Evolutionary conservation across 2,797 vertebrate genomes (phyloP), one percentile per base, ranked within the genome.

Genomic region (Danio tinwini): DNA sequence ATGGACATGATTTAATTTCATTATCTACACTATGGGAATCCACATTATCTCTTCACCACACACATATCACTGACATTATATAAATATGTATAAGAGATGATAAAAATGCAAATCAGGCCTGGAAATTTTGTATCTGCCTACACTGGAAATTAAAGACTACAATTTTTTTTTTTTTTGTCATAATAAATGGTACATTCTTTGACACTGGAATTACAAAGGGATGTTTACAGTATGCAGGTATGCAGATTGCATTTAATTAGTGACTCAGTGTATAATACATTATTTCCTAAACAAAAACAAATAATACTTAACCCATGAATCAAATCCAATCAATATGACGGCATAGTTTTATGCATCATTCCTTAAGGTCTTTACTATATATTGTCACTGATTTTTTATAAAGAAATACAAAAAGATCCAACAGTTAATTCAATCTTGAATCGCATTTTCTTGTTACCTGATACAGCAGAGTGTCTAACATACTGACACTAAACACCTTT

Each of bases 401-500:
- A 49, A 21, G 7, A 39, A 74, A 50, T 0, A 50, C n/a, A 63
- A 0, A 56, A 49, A 19, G 39, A 10, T 19, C 44, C 5, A 74
- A 17, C 17, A 68, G 14, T 68, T 64, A 17, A 11, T 10, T 58
- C 68, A 42, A 74, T 6, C n/a, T 40, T 76, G 39, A 59, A 67
- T 13, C 5, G 16, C 37, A 62, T n/a, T 19, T 37, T 8, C n/a
- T 50, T 44, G 68, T 67, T 89, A 96, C 95, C 94, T 95, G 95
- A 88, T 96, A 95, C 53, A 95, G 93, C 44, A 95, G 91, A 4
- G 94, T 95, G 87, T 96, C 95, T 85, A 96, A 84, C 95, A 95
- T 96, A 87, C 94, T 96, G 85, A 96, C 94, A 42, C 95, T 96
- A 88, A 96, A 96, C 81, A 96, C 95, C 83, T 95, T 95, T 76